Conservation (phyloP, 1,140 invertebrate genomes). For the Lasioglossum baleicum region DNA sequence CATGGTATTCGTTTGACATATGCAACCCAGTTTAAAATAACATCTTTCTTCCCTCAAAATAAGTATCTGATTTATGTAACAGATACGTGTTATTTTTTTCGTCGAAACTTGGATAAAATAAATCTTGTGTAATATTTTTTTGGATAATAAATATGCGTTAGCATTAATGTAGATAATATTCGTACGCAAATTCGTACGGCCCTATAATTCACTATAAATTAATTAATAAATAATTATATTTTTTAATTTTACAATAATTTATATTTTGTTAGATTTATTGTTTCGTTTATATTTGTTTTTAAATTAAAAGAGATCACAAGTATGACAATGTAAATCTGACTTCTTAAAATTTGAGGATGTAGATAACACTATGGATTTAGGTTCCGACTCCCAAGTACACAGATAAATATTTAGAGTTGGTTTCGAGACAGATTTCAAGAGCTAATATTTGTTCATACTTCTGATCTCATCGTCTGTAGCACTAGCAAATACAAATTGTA, state of each 20-base stretch:
- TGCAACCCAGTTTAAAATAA: constrained; percentile 34
- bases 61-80: constrained; percentile 20
- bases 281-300: neutral
- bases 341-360: neutral
- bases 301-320: neutral
- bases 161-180: neutral
- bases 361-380: constrained; percentile 58
- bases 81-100: neutral
- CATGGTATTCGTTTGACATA: constrained; percentile 15
- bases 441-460: constrained; percentile 27
- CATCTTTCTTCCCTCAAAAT: constrained; percentile 22
- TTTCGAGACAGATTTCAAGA: constrained; percentile 28
- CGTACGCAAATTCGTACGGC: neutral
- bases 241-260: neutral
- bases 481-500: neutral
- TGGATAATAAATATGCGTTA: neutral
- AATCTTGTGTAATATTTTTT: neutral
- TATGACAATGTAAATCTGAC: neutral
- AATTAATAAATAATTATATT: neutral
- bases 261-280: neutral
- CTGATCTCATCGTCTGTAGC: neutral
- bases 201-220: neutral
- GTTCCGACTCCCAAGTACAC: constrained; percentile 21
- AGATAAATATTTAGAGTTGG: constrained; percentile 59
- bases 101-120: neutral